A percentile compares a stretch with the other conserved stretches of the same genome.
These are phyloP conservation scores for Drosophila meridionalis DNA, from an alignment of 2,888 invertebrate genomes.

Conservation along the genomic window DNA sequence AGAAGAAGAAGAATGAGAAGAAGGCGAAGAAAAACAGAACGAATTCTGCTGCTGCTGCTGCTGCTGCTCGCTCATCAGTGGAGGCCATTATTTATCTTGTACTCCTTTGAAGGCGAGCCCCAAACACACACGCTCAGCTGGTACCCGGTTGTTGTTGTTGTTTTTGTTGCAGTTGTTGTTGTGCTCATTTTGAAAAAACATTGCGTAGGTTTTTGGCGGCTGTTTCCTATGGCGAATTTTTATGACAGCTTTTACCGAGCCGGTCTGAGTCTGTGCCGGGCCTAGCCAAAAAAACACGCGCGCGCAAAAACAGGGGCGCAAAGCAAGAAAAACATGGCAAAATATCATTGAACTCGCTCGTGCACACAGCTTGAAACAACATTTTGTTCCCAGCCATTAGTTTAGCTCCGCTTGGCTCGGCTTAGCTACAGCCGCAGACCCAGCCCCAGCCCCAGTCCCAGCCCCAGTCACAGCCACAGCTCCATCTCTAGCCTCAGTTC, in stretches of 20 bases:
- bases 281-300: background rate
- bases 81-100: conserved; percentile 73
- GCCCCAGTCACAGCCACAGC: background rate
- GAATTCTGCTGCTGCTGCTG: conserved; percentile 13
- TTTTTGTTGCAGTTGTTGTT: conserved; percentile 35
- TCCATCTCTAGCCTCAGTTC: background rate
- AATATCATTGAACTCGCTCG: conserved; percentile 74
- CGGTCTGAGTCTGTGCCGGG: background rate
- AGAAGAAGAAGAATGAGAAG: background rate
- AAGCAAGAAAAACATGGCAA: conserved; percentile 34
- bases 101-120: conserved; percentile 66
- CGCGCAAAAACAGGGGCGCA: conserved; percentile 5
- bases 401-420: conserved; percentile 44
- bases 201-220: conserved; percentile 70
- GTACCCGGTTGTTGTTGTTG: conserved; percentile 17
- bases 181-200: conserved; percentile 66
- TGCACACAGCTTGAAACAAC: conserved; percentile 79
- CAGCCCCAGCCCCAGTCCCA: conserved; percentile 2
- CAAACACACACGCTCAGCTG: conserved; percentile 32
- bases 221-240: conserved; percentile 71
- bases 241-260: conserved; percentile 63
- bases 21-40: background rate
- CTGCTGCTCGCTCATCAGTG: conserved; percentile 60
- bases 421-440: conserved; percentile 5
- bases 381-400: conserved; percentile 75